Conservation (phyloP, 2,888 invertebrate species). For the Euproctis similis region DNA sequence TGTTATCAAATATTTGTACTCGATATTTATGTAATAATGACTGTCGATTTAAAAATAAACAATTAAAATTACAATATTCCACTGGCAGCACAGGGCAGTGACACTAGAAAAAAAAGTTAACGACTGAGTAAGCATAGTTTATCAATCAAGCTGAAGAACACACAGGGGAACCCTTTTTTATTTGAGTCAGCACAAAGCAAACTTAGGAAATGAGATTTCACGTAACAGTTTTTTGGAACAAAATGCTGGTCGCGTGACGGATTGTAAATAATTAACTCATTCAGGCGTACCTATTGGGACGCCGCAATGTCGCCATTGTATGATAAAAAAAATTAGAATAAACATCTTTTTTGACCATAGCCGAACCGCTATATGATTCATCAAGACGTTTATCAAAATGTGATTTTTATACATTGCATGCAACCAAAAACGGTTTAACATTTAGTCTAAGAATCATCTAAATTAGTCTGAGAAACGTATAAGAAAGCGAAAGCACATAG, state of each 20-base stretch:
- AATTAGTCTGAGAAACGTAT: no score
- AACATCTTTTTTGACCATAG: conserved; percentile 56
- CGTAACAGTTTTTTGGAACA: conserved; percentile 63
- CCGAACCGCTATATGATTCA: no score
- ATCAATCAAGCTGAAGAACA: conserved; percentile 38
- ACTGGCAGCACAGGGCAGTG: conserved; percentile 17
- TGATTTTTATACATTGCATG: no score
- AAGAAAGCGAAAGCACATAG: no score
- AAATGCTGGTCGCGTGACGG: conserved; percentile 59
- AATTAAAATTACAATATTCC: conserved; percentile 20
- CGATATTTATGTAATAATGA: conserved; percentile 23
- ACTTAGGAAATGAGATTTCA: conserved; percentile 72
- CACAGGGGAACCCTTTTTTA: conserved; percentile 43
- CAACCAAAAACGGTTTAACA: no score
- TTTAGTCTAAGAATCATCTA: no score
- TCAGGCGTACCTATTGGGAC: conserved; percentile 58
- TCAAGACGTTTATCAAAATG: no score
- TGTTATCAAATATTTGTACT: conserved; percentile 33
- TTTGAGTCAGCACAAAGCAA: conserved; percentile 47
- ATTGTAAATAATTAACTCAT: conserved; percentile 73
- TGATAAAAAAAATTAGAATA: conserved; percentile 37
- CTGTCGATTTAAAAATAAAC: conserved; percentile 27
- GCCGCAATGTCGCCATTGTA: conserved; percentile 48
- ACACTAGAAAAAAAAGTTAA: conserved; percentile 23
- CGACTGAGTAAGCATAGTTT: conserved; percentile 31